Base-by-base conservation (phyloP, 2,797 vertebrate species). In the Chaetodon trifasciatus region DNA sequence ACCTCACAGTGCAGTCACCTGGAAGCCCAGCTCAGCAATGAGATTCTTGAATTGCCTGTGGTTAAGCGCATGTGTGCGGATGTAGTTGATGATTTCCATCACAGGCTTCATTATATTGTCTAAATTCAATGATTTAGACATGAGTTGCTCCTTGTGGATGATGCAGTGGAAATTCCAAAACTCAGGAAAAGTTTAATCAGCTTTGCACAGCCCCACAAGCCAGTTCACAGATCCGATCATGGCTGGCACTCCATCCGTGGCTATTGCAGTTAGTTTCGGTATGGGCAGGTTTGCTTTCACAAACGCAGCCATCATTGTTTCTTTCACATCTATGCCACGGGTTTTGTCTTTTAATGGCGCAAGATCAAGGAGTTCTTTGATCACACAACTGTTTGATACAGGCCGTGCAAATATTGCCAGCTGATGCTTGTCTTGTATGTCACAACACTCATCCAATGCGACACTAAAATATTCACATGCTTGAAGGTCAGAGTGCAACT, bases 11-110 rank as follows among this genome's bases (percentile, higher is more conserved):
- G n/a, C 39, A 62, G 60, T 62, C 60, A 62, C 39, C 39, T 23
- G 60, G 60, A 13, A 44, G n/a, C 39, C 12, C 60, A 82, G 52
- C 4, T 67, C 73, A 69, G 64, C 71, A 1, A 71, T 50, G 46
- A 78, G 60, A 65, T 58, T 70, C n/a, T 8, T 64, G n/a, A 81
- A 75, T 21, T 75, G 65, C 50, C 53, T 50, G 58, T 79, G 47
- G 12, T 74, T 40, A 67, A 72, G 63, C 0, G 15, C 68, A 62
- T 63, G 58, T 8, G 52, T 70, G 39, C 19, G 8, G 35, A 74
- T 74, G 57, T 44, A 74, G 60, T 79, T 78, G 4, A 74, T 37
- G 1, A 56, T 66, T 55, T 66, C 67, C 42, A 44, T 44, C 42
- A 44, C 3, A 44, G 42, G 9, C 42, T 50, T 50, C 50, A 52